phyloP scores from a whole-genome alignment of 1,140 invertebrate species.

The Anthonomus grandis region DNA sequence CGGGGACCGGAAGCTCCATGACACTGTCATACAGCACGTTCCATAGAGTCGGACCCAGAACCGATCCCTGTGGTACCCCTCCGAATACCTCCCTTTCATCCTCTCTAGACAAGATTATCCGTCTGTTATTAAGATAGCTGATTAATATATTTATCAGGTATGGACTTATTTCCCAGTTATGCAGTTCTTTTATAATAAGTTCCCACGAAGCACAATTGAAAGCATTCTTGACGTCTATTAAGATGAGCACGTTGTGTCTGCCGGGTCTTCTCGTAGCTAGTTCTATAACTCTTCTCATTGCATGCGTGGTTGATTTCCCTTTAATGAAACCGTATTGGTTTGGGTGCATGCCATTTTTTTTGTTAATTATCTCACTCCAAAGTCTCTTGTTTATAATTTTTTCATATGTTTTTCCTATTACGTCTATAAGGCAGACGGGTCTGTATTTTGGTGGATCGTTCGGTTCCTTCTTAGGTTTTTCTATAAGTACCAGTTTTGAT shows the following conservation, averaged over 20 bases:
- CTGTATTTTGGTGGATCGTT: conserved; percentile 15
- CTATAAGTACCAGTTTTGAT: conserved; percentile 16
- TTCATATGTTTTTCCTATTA: conserved; percentile 28
- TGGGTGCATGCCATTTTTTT: conserved; percentile 14
- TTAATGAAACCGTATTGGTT: conserved; percentile 30
- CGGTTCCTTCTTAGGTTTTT: conserved; percentile 13
- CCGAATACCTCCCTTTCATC: background rate
- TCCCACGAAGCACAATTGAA: too few relatives aligned
- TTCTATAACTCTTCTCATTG: conserved; percentile 6
- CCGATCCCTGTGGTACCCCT: conserved; percentile 39
- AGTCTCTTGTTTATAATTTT: conserved; percentile 16
- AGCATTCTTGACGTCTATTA: too few relatives aligned
- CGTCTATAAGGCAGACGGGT: conserved; percentile 30
- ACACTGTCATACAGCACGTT: conserved; percentile 39
- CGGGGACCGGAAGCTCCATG: conserved; percentile 31
- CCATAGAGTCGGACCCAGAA: conserved; percentile 42
- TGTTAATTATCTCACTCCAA: conserved; percentile 7
- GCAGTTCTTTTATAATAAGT: too few relatives aligned
- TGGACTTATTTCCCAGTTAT: background rate
- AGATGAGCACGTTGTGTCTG: background rate
- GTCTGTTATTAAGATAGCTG: background rate
- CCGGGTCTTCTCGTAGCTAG: background rate
- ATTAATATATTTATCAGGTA: background rate
- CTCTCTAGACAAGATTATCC: background rate
- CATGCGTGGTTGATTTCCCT: conserved; percentile 28